Conservation (phyloP, 2,888 invertebrate genomes). For the Stenchaetothrips biformis region DNA sequence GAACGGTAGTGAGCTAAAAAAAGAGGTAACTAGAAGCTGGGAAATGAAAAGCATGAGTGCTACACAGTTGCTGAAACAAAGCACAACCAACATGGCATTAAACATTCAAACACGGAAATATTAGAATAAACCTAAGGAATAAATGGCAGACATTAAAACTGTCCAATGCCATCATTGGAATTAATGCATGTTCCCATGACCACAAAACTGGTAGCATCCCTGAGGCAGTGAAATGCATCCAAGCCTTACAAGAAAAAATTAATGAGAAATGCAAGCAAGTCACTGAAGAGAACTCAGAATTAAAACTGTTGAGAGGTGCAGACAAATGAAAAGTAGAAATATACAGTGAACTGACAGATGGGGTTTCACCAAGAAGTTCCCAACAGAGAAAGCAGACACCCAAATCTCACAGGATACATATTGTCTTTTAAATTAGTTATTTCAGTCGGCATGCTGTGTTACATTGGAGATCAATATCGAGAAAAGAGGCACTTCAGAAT, state of each 20-base stretch:
- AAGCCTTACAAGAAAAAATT: background rate
- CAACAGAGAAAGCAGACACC: background rate
- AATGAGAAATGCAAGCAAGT: background rate
- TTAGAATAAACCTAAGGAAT: too few relatives aligned
- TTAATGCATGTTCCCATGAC: too few relatives aligned
- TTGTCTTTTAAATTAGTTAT: background rate
- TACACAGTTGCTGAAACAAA: too few relatives aligned
- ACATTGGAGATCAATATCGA: background rate
- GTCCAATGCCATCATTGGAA: too few relatives aligned
- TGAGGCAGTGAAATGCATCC: background rate
- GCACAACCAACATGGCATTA: too few relatives aligned
- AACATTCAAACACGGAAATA: too few relatives aligned
- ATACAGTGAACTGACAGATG: background rate
- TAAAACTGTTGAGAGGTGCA: background rate
- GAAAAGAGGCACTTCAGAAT: background rate
- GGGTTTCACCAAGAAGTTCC: background rate
- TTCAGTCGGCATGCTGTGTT: background rate
- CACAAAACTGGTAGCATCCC: slow-evolving; percentile 3
- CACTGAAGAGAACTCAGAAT: background rate
- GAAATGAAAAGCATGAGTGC: too few relatives aligned
- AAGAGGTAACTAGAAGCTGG: too few relatives aligned
- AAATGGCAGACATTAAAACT: too few relatives aligned
- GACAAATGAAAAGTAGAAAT: background rate
- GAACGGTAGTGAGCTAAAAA: too few relatives aligned
- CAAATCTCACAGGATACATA: background rate